A percentile compares a stretch with the other conserved stretches of the same genome.
phyloP scores from a whole-genome alignment of 2,888 invertebrate species.

The Idaea biselata region DNA sequence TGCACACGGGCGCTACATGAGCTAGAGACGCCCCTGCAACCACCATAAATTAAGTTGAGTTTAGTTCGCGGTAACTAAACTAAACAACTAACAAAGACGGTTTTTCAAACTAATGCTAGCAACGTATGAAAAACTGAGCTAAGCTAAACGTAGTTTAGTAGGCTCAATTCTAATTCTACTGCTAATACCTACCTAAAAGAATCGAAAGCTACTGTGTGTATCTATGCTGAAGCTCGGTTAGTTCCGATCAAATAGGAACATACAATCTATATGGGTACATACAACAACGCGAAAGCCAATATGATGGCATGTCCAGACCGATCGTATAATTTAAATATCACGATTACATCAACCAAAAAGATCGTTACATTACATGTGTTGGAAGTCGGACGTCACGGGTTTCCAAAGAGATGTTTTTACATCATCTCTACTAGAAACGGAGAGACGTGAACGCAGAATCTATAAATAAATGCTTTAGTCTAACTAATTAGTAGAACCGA shows the following conservation, averaged over 20 bases:
- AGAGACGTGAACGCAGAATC: background rate
- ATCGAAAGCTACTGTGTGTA: background rate
- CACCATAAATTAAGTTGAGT: too few species aligned
- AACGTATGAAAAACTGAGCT: too few species aligned
- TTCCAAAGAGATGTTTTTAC: background rate
- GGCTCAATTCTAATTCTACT: too few species aligned
- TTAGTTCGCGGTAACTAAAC: too few species aligned
- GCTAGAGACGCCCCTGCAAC: too few species aligned
- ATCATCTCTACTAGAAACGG: background rate
- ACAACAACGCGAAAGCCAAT: background rate
- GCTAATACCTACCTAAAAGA: background rate
- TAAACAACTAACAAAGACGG: too few species aligned
- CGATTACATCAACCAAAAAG: conserved; percentile 19
- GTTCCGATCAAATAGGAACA: background rate
- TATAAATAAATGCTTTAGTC: background rate
- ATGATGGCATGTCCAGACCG: background rate
- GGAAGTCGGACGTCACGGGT: background rate
- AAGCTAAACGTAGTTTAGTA: too few species aligned
- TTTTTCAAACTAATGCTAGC: too few species aligned
- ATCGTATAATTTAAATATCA: conserved; percentile 7
- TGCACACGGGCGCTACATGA: too few species aligned
- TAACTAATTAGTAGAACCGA: background rate
- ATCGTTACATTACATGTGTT: conserved; percentile 12
- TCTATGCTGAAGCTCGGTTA: background rate
- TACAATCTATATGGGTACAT: background rate